phyloP scores from a whole-genome alignment of 2,113 vertebrate genomes.

The Mohoua ochrocephala region DNA sequence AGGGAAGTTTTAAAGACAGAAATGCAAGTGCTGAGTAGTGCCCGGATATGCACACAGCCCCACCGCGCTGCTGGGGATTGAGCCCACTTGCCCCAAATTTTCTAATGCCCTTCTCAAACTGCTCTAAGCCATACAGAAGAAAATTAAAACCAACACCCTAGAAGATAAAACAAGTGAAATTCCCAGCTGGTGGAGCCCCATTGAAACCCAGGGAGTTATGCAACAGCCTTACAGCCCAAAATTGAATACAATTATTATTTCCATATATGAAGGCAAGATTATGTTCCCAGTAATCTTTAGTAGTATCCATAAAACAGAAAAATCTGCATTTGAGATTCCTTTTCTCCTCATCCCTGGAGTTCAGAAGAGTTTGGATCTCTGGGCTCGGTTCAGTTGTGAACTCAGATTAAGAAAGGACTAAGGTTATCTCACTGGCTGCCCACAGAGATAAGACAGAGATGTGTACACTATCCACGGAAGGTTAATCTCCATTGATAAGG shows the following conservation, averaged over 20 bases:
- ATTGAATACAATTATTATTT: background rate
- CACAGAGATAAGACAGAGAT: background rate
- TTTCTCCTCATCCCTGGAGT: background rate
- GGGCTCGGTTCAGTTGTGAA: background rate
- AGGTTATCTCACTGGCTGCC: fast-evolving
- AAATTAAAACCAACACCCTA: background rate
- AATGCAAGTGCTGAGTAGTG: background rate
- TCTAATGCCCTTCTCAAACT: background rate
- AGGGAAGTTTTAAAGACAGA: background rate
- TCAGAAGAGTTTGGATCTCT: background rate
- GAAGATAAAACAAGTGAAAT: background rate
- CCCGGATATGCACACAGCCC: no score
- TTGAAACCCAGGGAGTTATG: background rate
- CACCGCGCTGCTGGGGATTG: background rate
- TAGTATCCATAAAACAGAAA: background rate
- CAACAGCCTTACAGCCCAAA: background rate
- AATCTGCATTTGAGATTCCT: background rate
- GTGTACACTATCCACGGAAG: background rate
- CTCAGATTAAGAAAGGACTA: background rate
- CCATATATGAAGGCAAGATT: background rate
- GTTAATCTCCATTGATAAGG: background rate
- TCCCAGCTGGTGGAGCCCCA: background rate
- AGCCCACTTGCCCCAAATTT: background rate
- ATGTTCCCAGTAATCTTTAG: background rate
- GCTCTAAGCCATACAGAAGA: background rate